Percentiles rank a stretch among this genome's conserved stretches.
phyloP scores from a whole-genome alignment of 1,140 invertebrate genomes.

The Amphibalanus amphitrite region DNA sequence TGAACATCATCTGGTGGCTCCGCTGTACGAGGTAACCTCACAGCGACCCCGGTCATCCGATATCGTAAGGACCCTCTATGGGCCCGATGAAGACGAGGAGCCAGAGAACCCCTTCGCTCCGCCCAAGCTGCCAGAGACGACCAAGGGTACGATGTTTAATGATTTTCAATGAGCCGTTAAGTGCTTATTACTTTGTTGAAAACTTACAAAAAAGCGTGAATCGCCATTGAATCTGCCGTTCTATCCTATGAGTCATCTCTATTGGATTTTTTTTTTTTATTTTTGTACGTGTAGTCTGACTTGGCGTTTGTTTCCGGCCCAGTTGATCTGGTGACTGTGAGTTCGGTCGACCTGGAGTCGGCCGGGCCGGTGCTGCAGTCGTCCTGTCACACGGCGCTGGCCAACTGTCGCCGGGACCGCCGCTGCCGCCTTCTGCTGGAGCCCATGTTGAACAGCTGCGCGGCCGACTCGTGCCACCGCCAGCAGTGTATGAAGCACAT shows the following conservation, averaged over 20 bases:
- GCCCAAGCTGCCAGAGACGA: no score
- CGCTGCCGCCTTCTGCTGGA: not conserved
- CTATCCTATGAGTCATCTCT: no score
- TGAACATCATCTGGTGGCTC: not conserved
- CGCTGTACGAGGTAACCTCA: not conserved
- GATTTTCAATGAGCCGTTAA: no score
- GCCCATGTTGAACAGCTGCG: not conserved
- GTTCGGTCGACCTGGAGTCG: not conserved
- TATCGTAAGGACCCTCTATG: not conserved
- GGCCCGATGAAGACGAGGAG: not conserved
- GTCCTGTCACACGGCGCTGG: not conserved
- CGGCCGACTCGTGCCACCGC: slow-evolving; percentile 38
- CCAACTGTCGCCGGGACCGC: not conserved
- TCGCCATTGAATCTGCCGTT: no score
- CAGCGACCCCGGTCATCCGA: not conserved
- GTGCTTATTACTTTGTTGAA: no score
- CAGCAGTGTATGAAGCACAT: slow-evolving; percentile 73
- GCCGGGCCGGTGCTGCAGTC: not conserved
- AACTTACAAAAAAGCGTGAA: no score
- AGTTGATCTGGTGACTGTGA: not conserved
- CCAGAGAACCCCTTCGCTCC: not conserved
- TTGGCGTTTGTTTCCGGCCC: not conserved
- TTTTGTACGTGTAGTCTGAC: no score
- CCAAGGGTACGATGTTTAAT: no score
- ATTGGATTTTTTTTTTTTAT: no score